Base-by-base conservation (phyloP, 2,888 invertebrate genomes). In the Gymnocheta viridis region DNA sequence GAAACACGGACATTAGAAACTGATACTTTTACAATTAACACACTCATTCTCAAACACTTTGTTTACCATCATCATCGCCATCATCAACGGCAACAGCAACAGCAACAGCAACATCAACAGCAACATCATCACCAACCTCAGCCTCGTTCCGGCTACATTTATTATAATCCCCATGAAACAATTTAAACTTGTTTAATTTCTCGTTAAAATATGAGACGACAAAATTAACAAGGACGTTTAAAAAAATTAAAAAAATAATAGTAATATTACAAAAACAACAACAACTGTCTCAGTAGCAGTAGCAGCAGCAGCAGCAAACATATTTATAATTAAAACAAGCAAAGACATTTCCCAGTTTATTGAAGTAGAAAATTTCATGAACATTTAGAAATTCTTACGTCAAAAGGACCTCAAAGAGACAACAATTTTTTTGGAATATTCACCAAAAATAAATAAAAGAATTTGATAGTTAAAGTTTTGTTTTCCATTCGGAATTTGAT, bases 141-240 rank as follows among this genome's bases (percentile, higher is more conserved):
- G 4, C 7, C 3, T 67, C 67, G 27, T 35, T n/a, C 17, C 9
- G 69, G 38, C 69, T 14, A 6, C 54, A 54, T 41, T 69, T 69
- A n/a, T 44, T 7, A 24, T 24, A 14, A 41, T 69, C 27, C 38
- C 19, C 19, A 29, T 56, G 17, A 74, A 74, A 62, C 35, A 67
- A 60, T 60, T 81, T 69, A 17, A 81, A 72, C 62, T 72, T 79
- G 54, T 74, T 67, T 67, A 81, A 73, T 51, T 81, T 81, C 58
- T 67, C 80, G 58, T 80, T 72, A 66, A 80, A 73, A 66, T 80
- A 80, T 73, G 79, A 62, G 38, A 66, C 29, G 32, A 60, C n/a
- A 69, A 69, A 38, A 69, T 67, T 35, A 67, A 51, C 67, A 49
- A 49, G 29, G 51, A 49, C 62, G 4, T 49, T 22, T 3, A 60